Evolutionary conservation across 2,797 vertebrate species (phyloP), one percentile per base, ranked within the genome.

Genomic region (Xyrichtys novacula): DNA sequence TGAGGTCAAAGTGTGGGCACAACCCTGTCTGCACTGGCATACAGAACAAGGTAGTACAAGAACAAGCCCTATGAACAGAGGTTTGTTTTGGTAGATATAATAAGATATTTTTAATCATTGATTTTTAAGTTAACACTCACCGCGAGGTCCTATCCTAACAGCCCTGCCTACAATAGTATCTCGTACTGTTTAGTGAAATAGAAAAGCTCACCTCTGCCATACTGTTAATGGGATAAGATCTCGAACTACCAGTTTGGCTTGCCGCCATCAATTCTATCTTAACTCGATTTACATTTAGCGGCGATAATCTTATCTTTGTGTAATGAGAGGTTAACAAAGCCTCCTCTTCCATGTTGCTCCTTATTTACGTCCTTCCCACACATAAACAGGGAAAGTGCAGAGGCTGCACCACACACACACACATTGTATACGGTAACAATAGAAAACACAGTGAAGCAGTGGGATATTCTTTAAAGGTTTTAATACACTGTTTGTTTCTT

Each of bases 1-100:
- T 71, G 56, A 75, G 80, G 85, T 87, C 68, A 44, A 48, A 56
- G 64, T 39, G 0, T 68, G 71, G 74, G 63, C 69, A 28, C 67
- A 26, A 54, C 65, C 71, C 43, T 38, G 29, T 57, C 49, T 72
- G 75, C 58, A 36, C 32, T 61, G 54, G 49, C 50, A 52, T 40
- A 69, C 59, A 69, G 67, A 74, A 54, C 56, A 60, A 66, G n/a
- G n/a, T n/a, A n/a, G n/a, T n/a, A 38, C 62, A 44, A 63, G 56
- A 71, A 70, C 53, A 61, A 67, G 40, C 61, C 7, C 20, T 23
- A 22, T 19, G 4, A 7, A 23, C 42, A 40, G 48, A 15, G 19
- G 1, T 1, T 14, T 5, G 28, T 17, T 25, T 26, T 62, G 22
- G 16, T 19, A 40, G 7, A n/a, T n/a, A n/a, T n/a, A 23, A 65